phyloP scores from a whole-genome alignment of 2,797 vertebrate species.

The Apogon hyalosoma region DNA sequence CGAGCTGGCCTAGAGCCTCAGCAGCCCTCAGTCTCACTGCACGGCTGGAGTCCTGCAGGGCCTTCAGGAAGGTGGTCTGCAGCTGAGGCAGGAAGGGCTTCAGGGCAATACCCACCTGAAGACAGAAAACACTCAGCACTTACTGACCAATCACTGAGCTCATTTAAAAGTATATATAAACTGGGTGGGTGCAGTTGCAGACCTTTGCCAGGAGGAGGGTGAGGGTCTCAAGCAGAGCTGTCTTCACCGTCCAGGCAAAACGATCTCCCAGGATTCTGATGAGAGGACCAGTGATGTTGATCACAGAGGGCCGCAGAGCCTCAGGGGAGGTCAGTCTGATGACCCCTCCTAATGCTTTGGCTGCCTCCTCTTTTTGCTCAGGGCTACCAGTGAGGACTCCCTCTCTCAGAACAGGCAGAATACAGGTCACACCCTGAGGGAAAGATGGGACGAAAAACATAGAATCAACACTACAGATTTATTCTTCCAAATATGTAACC shows the following conservation, averaged over 20 bases:
- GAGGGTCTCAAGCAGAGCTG: constrained; percentile 94
- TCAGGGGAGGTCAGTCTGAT: constrained; percentile 96
- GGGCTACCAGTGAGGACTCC: constrained; percentile 95
- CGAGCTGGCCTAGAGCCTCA: constrained; percentile 94
- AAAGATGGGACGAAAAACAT: not conserved
- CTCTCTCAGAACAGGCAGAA: constrained; percentile 94
- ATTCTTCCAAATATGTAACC: not conserved
- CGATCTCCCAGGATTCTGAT: constrained; percentile 97
- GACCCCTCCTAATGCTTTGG: constrained; percentile 93
- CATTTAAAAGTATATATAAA: not conserved
- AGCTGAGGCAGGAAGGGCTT: constrained; percentile 98
- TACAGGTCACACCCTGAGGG: constrained; percentile 94
- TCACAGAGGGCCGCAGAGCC: constrained; percentile 93
- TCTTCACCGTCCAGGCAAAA: constrained; percentile 97
- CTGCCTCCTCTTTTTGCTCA: constrained; percentile 98
- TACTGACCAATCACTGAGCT: too few relatives aligned
- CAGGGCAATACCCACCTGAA: constrained; percentile 94
- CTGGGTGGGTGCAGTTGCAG: not conserved
- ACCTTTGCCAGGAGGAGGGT: constrained; percentile 96
- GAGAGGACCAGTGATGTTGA: constrained; percentile 97
- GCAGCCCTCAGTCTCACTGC: constrained; percentile 94
- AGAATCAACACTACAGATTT: too few relatives aligned
- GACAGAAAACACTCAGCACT: not conserved
- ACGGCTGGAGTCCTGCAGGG: constrained; percentile 94
- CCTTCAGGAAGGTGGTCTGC: constrained; percentile 98